These are phyloP conservation scores for Drosophila kanapiae DNA, from an alignment of 1,140 invertebrate genomes.

Conservation along the genomic window DNA sequence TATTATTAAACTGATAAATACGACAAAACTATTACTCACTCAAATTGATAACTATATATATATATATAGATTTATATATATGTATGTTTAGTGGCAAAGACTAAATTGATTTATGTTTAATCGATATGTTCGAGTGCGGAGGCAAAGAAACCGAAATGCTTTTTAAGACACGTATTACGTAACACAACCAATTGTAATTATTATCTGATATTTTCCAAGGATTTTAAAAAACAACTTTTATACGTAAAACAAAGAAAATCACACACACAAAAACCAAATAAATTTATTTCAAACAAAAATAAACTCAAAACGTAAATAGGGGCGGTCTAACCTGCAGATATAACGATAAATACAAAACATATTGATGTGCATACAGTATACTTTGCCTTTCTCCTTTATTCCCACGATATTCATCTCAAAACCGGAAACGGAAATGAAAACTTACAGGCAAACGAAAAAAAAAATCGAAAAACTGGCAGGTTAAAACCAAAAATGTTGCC, in stretches of 20 bases:
- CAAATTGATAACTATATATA: conserved; percentile 42
- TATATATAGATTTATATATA: not conserved
- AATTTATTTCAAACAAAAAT: conserved; percentile 61
- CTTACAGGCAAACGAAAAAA: conserved; percentile 29
- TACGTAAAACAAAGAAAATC: conserved; percentile 66
- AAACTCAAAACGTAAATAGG: conserved; percentile 36
- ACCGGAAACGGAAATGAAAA: conserved; percentile 46
- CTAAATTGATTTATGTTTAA: conserved; percentile 72
- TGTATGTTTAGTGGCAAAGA: conserved; percentile 72
- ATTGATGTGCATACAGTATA: conserved; percentile 52
- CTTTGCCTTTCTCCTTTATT: conserved; percentile 38
- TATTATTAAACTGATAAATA: conserved; percentile 65
- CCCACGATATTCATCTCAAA: conserved; percentile 39
- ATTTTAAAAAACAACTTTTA: conserved; percentile 80
- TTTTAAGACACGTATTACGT: conserved; percentile 61
- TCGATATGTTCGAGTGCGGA: conserved; percentile 58
- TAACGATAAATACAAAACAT: conserved; percentile 39
- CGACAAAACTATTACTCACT: conserved; percentile 41
- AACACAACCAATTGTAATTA: conserved; percentile 75
- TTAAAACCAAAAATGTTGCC: conserved; percentile 39
- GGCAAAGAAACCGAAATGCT: conserved; percentile 53
- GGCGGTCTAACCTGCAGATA: conserved; percentile 49
- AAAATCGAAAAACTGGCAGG: conserved; percentile 46
- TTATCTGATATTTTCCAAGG: conserved; percentile 80
- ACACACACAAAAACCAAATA: conserved; percentile 60